phyloP scores from a whole-genome alignment of 2,888 invertebrate genomes.

The Tachina lurida region DNA sequence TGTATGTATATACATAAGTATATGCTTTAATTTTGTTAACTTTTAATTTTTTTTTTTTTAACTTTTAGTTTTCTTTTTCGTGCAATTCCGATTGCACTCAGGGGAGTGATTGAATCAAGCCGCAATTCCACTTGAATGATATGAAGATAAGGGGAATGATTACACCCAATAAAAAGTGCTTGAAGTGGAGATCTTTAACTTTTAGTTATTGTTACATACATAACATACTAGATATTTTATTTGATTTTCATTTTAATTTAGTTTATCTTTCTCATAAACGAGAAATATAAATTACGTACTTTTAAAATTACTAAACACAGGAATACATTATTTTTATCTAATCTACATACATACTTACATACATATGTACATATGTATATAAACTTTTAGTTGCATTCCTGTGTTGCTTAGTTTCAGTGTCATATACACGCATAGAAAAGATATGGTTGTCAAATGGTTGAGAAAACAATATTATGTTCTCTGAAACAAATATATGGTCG shows the following conservation, averaged over 20 bases:
- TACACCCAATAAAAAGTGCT: not conserved
- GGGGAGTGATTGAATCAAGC: constrained; percentile 71
- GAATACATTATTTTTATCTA: not conserved
- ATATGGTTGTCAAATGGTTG: too few relatives aligned
- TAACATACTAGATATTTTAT: too few relatives aligned
- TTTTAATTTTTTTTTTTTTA: constrained; percentile 62
- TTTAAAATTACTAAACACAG: too few relatives aligned
- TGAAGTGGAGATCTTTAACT: not conserved
- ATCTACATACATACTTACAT: not conserved
- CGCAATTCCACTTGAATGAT: constrained; percentile 66
- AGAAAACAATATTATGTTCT: too few relatives aligned
- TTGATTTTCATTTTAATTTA: too few relatives aligned
- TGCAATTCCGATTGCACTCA: constrained; percentile 65
- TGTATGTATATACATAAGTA: constrained; percentile 46
- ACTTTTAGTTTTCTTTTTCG: constrained; percentile 43
- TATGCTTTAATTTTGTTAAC: constrained; percentile 42
- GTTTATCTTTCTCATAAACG: too few relatives aligned
- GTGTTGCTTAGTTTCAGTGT: too few relatives aligned
- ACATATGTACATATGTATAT: not conserved
- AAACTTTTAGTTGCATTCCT: too few relatives aligned
- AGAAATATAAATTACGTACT: too few relatives aligned
- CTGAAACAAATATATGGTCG: too few relatives aligned
- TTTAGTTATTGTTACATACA: not conserved
- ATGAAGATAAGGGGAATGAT: constrained; percentile 52
- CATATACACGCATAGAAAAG: too few relatives aligned